Evolutionary conservation across 1,140 invertebrate species (phyloP).

Genomic region (Eupeodes corollae): DNA sequence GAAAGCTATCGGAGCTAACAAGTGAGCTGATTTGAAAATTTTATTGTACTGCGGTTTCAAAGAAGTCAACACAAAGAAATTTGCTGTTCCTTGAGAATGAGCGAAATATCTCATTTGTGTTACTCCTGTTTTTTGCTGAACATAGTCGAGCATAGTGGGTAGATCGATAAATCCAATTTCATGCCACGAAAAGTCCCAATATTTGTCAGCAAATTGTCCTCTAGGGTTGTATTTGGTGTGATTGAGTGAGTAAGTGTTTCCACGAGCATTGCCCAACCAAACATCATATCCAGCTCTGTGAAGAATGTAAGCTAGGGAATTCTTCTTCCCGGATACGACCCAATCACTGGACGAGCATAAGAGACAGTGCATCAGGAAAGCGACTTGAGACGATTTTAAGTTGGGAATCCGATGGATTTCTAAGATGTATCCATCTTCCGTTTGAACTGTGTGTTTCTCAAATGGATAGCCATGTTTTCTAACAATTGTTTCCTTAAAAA

Average conservation of each 20-base stretch:
- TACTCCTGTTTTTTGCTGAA: constrained; percentile 41
- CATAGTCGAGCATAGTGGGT: constrained; percentile 58
- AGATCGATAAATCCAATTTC: constrained; percentile 60
- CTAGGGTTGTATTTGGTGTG: constrained; percentile 42
- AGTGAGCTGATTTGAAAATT: constrained; percentile 44
- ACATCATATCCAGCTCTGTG: constrained; percentile 59
- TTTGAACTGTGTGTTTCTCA: constrained; percentile 37
- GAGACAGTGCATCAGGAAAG: constrained; percentile 29
- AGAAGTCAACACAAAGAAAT: constrained; percentile 44
- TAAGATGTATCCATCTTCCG: constrained; percentile 39
- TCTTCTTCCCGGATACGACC: constrained; percentile 26
- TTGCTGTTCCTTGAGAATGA: constrained; percentile 48
- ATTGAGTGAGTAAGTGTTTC: constrained; percentile 50
- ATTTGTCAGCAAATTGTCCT: constrained; percentile 27
- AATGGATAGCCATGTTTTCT: constrained; percentile 37
- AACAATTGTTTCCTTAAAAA: background rate
- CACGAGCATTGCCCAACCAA: constrained; percentile 62
- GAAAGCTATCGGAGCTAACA: constrained; percentile 47
- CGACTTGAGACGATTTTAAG: constrained; percentile 5
- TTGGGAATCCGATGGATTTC: constrained; percentile 22
- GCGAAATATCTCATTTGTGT: constrained; percentile 37
- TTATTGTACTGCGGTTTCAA: constrained; percentile 46
- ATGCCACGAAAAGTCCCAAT: constrained; percentile 49
- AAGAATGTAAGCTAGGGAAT: constrained; percentile 42
- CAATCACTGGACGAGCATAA: constrained; percentile 25